phyloP scores from a whole-genome alignment of 2,113 vertebrate genomes.

The Syngnathus scovelli region DNA sequence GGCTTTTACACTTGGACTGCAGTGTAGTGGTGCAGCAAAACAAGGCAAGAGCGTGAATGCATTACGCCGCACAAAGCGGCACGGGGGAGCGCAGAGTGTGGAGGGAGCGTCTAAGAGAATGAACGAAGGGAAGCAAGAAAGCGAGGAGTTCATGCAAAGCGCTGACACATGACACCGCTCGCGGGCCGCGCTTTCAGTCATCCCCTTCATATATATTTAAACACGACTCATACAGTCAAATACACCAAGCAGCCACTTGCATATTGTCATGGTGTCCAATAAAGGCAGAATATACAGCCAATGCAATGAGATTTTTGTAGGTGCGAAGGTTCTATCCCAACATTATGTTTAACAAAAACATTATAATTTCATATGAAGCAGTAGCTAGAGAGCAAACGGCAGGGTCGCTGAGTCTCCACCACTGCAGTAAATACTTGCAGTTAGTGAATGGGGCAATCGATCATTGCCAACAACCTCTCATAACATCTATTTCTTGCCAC shows the following conservation, averaged over 20 bases:
- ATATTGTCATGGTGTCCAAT: not conserved
- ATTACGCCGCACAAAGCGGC: constrained; percentile 53
- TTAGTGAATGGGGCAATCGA: too few relatives aligned
- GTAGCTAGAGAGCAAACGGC: too few relatives aligned
- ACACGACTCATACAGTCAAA: constrained; percentile 40
- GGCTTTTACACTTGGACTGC: constrained; percentile 49
- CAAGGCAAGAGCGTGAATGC: constrained; percentile 39
- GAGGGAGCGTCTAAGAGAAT: constrained; percentile 47
- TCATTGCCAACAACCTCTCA: too few relatives aligned
- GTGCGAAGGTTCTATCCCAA: too few relatives aligned
- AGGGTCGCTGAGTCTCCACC: too few relatives aligned
- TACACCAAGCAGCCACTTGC: not conserved
- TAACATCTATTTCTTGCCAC: too few relatives aligned
- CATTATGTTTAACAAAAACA: too few relatives aligned
- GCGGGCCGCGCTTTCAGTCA: constrained; percentile 46
- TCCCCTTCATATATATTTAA: constrained; percentile 63
- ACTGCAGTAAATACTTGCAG: too few relatives aligned
- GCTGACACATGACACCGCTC: constrained; percentile 60
- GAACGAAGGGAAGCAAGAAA: constrained; percentile 24
- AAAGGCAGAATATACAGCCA: not conserved
- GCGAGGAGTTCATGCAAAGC: constrained; percentile 9
- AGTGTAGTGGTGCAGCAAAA: constrained; percentile 55
- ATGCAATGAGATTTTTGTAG: not conserved
- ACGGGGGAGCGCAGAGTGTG: constrained; percentile 44
- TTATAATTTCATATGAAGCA: too few relatives aligned